Evolutionary conservation across 2,113 vertebrate species (phyloP).

Genomic region (Bagarius yarrelli): DNA sequence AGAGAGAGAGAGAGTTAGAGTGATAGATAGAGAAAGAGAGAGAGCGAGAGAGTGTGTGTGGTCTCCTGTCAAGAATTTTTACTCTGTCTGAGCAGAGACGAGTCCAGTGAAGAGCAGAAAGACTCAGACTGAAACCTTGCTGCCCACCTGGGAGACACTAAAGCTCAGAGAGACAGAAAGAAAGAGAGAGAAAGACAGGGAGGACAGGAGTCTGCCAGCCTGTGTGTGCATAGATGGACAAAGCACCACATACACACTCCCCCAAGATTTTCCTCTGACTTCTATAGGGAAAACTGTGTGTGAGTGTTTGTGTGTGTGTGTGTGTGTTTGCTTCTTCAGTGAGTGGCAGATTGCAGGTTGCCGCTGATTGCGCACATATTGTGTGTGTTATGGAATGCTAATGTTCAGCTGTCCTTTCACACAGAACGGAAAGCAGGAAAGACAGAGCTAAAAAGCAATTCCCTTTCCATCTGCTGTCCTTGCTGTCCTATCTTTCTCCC

Average conservation of each 20-base stretch:
- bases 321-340: slow-evolving; percentile 19
- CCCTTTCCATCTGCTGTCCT: slow-evolving; percentile 35
- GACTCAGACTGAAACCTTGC: slow-evolving; percentile 43
- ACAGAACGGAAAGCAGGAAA: slow-evolving; percentile 22
- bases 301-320: slow-evolving; percentile 7
- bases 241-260: neutral
- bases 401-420: slow-evolving; percentile 46
- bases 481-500: slow-evolving; percentile 21
- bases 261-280: neutral
- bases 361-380: slow-evolving; percentile 48
- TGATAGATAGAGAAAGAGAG: no score
- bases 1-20: no score
- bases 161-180: neutral
- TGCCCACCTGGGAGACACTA: slow-evolving; percentile 29
- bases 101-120: slow-evolving; percentile 21
- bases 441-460: slow-evolving; percentile 19
- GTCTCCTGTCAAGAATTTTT: slow-evolving; percentile 17
- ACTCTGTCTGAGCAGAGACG: slow-evolving; percentile 19
- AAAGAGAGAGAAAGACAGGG: neutral
- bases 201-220: slow-evolving; percentile 22
- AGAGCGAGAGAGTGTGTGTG: slow-evolving; percentile 21
- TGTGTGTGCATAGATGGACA: slow-evolving; percentile 12
- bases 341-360: slow-evolving; percentile 48
- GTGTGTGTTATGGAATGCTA: slow-evolving; percentile 46
- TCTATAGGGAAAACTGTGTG: neutral